Evolutionary conservation across 2,113 vertebrate species (phyloP).

Genomic region (Oxyruncus cristatus): DNA sequence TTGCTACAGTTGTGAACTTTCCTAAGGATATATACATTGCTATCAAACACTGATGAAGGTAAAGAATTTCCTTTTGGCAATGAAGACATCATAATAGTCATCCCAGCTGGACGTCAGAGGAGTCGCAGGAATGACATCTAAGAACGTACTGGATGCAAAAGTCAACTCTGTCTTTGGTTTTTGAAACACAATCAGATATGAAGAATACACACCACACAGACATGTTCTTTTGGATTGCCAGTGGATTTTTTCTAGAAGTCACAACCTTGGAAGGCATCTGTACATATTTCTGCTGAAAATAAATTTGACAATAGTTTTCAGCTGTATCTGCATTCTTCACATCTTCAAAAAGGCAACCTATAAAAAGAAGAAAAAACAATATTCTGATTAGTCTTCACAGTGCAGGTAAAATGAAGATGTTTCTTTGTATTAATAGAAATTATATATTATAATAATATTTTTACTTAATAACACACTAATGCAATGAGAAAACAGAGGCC

Average conservation of each 20-base stretch:
- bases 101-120: not conserved
- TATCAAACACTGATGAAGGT: not conserved
- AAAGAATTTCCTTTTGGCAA: conserved; percentile 17
- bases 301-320: not conserved
- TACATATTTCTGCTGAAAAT: not conserved
- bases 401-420: not conserved
- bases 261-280: not conserved
- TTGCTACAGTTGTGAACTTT: not conserved
- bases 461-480: not conserved
- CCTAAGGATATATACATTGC: not conserved
- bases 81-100: not conserved
- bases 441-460: not conserved
- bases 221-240: not conserved
- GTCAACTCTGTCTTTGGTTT: not conserved
- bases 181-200: not conserved
- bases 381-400: not conserved
- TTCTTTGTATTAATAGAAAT: not conserved
- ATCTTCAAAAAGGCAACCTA: conserved; percentile 82
- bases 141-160: not conserved
- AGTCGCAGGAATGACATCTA: not conserved
- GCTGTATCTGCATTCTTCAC: not conserved
- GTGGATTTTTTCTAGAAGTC: not conserved
- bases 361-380: conserved; percentile 15
- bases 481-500: not conserved
- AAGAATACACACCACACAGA: not conserved